Conservation (phyloP, 2,113 vertebrate species). For the Istiophorus platypterus region DNA sequence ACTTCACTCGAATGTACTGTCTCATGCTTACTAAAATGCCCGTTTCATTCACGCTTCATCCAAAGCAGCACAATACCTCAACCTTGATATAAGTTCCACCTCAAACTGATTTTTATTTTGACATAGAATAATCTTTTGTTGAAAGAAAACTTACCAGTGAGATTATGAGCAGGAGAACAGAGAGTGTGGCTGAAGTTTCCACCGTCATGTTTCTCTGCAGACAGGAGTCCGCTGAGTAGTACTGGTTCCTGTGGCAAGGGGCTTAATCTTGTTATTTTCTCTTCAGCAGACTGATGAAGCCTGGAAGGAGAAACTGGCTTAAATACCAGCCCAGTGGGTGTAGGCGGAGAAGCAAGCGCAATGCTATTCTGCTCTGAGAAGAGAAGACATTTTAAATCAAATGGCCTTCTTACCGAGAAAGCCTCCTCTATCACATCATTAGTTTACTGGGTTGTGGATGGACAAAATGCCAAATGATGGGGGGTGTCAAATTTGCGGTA, state of each 20-base stretch:
- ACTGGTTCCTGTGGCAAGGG: not conserved
- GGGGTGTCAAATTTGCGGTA: not conserved
- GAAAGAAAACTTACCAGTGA: slow-evolving; percentile 57
- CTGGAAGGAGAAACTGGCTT: slow-evolving; percentile 55
- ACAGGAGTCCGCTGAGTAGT: slow-evolving; percentile 20
- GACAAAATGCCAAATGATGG: not conserved
- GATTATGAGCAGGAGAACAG: slow-evolving; percentile 51
- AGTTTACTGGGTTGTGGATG: not conserved
- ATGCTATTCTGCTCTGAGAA: slow-evolving; percentile 11
- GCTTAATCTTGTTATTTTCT: slow-evolving; percentile 47
- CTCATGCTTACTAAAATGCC: not conserved
- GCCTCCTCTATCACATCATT: not conserved
- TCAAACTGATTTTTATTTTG: not conserved
- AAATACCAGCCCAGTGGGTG: slow-evolving; percentile 75
- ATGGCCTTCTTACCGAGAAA: not conserved
- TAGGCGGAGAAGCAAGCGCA: slow-evolving; percentile 68
- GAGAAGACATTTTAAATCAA: slow-evolving; percentile 64
- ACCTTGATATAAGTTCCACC: not conserved
- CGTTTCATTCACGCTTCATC: not conserved
- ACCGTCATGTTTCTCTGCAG: slow-evolving; percentile 55
- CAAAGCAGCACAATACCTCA: not conserved
- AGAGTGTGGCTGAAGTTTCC: slow-evolving; percentile 35
- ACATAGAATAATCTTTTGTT: not conserved
- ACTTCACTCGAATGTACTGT: too few relatives aligned
- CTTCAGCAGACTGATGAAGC: slow-evolving; percentile 50